Conservation (phyloP, 2,888 invertebrate genomes). For the Drosophila tripunctata region DNA sequence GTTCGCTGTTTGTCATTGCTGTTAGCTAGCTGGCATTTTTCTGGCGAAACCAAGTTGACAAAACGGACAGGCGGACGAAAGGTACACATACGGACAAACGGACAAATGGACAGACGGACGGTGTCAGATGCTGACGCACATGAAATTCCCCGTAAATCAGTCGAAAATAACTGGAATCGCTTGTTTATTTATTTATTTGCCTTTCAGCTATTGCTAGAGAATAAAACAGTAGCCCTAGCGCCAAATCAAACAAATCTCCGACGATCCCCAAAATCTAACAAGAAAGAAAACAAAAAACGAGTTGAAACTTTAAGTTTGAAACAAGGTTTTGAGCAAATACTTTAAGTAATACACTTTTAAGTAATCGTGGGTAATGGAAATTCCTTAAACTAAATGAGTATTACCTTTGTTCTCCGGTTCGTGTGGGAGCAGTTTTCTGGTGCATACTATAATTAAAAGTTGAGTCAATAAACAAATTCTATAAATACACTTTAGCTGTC, state of each 20-base stretch:
- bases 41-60: slow-evolving; percentile 50
- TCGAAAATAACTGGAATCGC: slow-evolving; percentile 72
- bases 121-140: slow-evolving; percentile 65
- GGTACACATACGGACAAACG: background rate
- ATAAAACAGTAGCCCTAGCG: slow-evolving; percentile 74
- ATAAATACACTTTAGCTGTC: slow-evolving; percentile 12
- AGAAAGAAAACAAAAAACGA: slow-evolving; percentile 11
- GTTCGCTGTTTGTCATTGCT: slow-evolving; percentile 47
- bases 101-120: slow-evolving; percentile 3
- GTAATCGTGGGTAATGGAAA: background rate
- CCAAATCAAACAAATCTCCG: slow-evolving; percentile 54
- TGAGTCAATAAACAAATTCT: slow-evolving; percentile 1
- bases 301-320: slow-evolving; percentile 10
- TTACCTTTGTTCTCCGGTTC: background rate
- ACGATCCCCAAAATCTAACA: slow-evolving; percentile 16
- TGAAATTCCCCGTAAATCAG: slow-evolving; percentile 78
- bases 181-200: slow-evolving; percentile 52
- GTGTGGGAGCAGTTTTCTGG: slow-evolving; percentile 18
- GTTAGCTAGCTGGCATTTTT: slow-evolving; percentile 60
- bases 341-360: background rate
- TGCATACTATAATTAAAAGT: slow-evolving; percentile 46
- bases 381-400: background rate
- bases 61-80: too few species aligned
- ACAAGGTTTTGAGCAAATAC: too few species aligned
- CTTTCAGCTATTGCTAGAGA: slow-evolving; percentile 12